Evolutionary conservation across 2,797 vertebrate species (phyloP), one percentile per base, ranked within the genome.

Genomic region (Phyllotis vaccarum): DNA sequence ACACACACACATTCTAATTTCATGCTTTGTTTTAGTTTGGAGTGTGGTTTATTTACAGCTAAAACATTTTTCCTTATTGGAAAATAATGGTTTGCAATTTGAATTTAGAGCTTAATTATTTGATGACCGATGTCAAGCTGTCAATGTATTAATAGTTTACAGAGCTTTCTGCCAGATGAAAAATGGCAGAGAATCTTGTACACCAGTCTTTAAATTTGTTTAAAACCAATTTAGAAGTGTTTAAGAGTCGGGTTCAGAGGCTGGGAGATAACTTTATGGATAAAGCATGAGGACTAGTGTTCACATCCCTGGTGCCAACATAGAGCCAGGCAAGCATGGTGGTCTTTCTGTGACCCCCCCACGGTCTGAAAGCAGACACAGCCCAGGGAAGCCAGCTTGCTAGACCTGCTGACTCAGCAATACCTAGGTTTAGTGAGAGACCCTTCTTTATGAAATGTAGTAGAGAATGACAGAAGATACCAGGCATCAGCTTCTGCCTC

Each of bases 21-120:
- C 52, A 78, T n/a, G 27, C 79, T 93, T 82, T 76, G 29, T 64
- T 93, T 81, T 80, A 19, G 56, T 93, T 66, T 95, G 34, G 3
- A 78, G 52, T 52, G 14, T 72, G 46, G 60, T n/a, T 75, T 27
- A 31, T 72, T 19, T 56, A 14, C 31, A 16, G 31, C 34, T 52
- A 85, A 46, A 64, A 56, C 5, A 2, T 85, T 90, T 86, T 54
- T 81, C 72, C 46, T 79, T n/a, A 24, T 19, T 87, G 68, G 31
- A 31, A n/a, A 86, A 24, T 19, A 93, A 72, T 86, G n/a, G 19
- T 17, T 81, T 27, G 11, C 24, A 66, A 91, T 76, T 88, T 29
- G 54, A 9, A 40, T 86, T 93, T 58, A 66, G 34, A 40, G 46
- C 1, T 37, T 19, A 56, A 92, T 79, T 66, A 79, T 75, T 88